Percentiles rank a stretch among this genome's conserved stretches.
phyloP scores from a whole-genome alignment of 2,797 vertebrate genomes.

The Rhadinocentrus ornatus region DNA sequence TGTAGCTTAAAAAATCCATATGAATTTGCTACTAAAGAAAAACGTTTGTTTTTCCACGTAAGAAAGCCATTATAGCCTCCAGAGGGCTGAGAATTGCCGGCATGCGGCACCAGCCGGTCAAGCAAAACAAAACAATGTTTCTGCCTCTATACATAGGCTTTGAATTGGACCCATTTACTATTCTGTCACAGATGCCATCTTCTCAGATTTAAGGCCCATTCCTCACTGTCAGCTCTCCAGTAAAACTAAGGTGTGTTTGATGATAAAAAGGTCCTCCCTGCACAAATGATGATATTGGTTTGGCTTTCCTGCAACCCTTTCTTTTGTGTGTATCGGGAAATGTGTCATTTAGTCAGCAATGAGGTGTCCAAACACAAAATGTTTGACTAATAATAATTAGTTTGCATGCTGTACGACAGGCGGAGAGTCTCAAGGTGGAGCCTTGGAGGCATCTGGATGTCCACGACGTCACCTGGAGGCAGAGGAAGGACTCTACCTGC shows the following conservation, averaged over 20 bases:
- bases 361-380: neutral
- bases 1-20: neutral
- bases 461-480: constrained; percentile 87
- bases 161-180: constrained; percentile 56
- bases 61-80: constrained; percentile 26
- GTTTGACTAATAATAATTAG: neutral
- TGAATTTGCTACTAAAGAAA: constrained; percentile 1
- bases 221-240: constrained; percentile 41
- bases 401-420: neutral
- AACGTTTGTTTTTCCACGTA: constrained; percentile 21
- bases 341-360: neutral
- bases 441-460: constrained; percentile 82
- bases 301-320: neutral
- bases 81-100: constrained; percentile 31
- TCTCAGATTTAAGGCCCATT: constrained; percentile 33
- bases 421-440: constrained; percentile 82
- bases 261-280: neutral
- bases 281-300: neutral
- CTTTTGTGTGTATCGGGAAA: too few species aligned
- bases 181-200: constrained; percentile 47
- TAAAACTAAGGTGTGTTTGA: constrained; percentile 26
- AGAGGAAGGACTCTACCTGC: constrained; percentile 90
- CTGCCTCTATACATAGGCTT: constrained; percentile 2
- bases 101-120: constrained; percentile 21
- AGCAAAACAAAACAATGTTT: constrained; percentile 55